Evolutionary conservation across 2,797 vertebrate species (phyloP).

Genomic region (Myripristis murdjan): DNA sequence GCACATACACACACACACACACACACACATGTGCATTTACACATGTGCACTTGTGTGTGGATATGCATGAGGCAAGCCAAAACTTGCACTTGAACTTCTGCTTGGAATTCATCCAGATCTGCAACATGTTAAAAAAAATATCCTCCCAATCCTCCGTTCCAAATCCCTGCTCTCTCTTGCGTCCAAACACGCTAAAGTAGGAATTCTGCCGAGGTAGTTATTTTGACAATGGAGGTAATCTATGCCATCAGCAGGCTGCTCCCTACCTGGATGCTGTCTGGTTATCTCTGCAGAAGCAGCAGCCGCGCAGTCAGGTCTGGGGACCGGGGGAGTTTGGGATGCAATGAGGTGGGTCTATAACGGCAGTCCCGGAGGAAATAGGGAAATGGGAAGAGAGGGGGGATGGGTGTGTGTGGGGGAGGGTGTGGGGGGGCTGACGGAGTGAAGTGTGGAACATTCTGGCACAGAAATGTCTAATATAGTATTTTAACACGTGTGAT

Average conservation of each 20-base stretch:
- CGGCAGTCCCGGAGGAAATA: conserved; percentile 66
- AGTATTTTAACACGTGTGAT: conserved; percentile 73
- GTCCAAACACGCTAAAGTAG: conserved; percentile 85
- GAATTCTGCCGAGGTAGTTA: conserved; percentile 87
- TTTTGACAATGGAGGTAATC: conserved; percentile 88
- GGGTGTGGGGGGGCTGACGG: conserved; percentile 27
- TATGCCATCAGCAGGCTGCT: conserved; percentile 85
- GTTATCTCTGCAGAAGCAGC: conserved; percentile 88
- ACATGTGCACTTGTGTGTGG: conserved; percentile 20
- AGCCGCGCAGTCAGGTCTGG: conserved; percentile 69
- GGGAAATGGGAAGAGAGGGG: conserved; percentile 58
- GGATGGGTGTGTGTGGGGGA: conserved; percentile 24
- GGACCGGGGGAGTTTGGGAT: conserved; percentile 68
- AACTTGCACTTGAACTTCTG: conserved; percentile 68
- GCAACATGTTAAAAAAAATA: conserved; percentile 68
- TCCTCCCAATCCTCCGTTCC: conserved; percentile 68
- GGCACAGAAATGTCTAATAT: conserved; percentile 67
- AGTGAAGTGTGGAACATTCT: conserved; percentile 66
- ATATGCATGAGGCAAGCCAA: conserved; percentile 60
- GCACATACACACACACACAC: no score
- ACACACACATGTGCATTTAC: conserved; percentile 14
- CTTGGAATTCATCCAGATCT: conserved; percentile 78
- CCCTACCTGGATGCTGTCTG: conserved; percentile 81
- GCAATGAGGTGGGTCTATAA: conserved; percentile 69
- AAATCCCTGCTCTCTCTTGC: conserved; percentile 75